A percentile compares a stretch with the other conserved stretches of the same genome.
phyloP scores from a whole-genome alignment of 2,888 invertebrate genomes.

The Caenorhabditis imperialis region DNA sequence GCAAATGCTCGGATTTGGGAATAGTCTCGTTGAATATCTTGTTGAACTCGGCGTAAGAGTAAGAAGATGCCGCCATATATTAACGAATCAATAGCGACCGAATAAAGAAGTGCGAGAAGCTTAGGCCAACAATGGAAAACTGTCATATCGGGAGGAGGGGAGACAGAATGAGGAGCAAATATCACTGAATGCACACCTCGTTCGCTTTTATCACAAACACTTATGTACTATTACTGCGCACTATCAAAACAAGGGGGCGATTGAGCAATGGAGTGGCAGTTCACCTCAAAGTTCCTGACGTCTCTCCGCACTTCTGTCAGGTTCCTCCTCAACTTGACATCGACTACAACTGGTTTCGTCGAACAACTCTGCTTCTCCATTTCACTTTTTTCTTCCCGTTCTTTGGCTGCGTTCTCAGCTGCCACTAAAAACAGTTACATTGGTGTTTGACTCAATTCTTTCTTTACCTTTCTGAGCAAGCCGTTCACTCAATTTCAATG shows the following conservation, averaged over 20 bases:
- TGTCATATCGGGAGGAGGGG: slow-evolving; percentile 29
- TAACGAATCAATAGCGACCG: slow-evolving; percentile 7
- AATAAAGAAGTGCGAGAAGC: slow-evolving; percentile 38
- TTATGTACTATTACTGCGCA: slow-evolving; percentile 30
- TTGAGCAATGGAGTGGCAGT: background rate
- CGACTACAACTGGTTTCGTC: slow-evolving; percentile 25
- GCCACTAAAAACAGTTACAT: slow-evolving; percentile 47
- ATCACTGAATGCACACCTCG: slow-evolving; percentile 48
- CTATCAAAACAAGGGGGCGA: background rate
- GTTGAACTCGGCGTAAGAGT: slow-evolving; percentile 54
- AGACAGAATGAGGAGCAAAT: slow-evolving; percentile 19
- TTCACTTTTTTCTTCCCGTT: slow-evolving; percentile 39
- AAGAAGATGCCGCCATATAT: slow-evolving; percentile 41
- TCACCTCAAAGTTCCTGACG: slow-evolving; percentile 34
- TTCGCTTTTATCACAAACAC: slow-evolving; percentile 41
- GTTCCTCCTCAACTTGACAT: slow-evolving; percentile 42
- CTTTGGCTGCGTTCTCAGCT: slow-evolving; percentile 38
- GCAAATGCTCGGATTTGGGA: slow-evolving; percentile 37
- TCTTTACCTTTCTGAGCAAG: slow-evolving; percentile 41
- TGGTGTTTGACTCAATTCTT: too few species aligned
- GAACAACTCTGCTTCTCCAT: slow-evolving; percentile 45
- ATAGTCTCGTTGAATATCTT: slow-evolving; percentile 44
- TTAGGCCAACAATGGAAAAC: slow-evolving; percentile 51
- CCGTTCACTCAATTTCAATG: slow-evolving; percentile 49
- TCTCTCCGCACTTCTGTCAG: slow-evolving; percentile 36